Conservation (phyloP, 2,888 invertebrate genomes). For the Eupithecia exiguata region DNA sequence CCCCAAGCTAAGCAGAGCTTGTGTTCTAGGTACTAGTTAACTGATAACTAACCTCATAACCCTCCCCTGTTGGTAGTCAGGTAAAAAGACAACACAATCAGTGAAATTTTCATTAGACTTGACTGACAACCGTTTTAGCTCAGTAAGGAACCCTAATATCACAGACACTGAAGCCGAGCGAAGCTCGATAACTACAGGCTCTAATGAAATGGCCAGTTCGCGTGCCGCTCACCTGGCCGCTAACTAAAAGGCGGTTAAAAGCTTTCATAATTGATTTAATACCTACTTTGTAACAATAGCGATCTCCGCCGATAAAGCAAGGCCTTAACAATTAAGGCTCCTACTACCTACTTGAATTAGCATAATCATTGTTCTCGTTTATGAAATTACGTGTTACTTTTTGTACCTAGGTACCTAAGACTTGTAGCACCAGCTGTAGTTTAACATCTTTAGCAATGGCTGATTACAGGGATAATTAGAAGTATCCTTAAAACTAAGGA, state of each 20-base stretch:
- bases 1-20: no score
- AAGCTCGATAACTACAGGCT: constrained; percentile 17
- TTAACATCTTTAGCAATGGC: not conserved
- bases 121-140: not conserved
- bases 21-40: no score
- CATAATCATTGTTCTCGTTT: constrained; percentile 37
- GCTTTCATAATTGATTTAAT: constrained; percentile 44
- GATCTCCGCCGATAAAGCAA: constrained; percentile 35
- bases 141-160: not conserved
- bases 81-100: no score
- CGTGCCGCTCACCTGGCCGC: constrained; percentile 34
- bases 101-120: not conserved
- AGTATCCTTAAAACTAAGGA: no score
- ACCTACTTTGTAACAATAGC: constrained; percentile 39
- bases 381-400: constrained; percentile 20
- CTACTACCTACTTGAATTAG: constrained; percentile 31
- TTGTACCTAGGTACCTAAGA: not conserved
- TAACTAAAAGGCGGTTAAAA: constrained; percentile 40
- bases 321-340: constrained; percentile 24
- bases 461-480: no score
- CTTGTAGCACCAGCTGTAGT: no score
- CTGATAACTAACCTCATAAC: no score
- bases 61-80: no score
- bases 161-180: constrained; percentile 4
- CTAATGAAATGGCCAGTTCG: constrained; percentile 31